Conservation (phyloP, 2,113 vertebrate species). For the Centropristis striata region DNA sequence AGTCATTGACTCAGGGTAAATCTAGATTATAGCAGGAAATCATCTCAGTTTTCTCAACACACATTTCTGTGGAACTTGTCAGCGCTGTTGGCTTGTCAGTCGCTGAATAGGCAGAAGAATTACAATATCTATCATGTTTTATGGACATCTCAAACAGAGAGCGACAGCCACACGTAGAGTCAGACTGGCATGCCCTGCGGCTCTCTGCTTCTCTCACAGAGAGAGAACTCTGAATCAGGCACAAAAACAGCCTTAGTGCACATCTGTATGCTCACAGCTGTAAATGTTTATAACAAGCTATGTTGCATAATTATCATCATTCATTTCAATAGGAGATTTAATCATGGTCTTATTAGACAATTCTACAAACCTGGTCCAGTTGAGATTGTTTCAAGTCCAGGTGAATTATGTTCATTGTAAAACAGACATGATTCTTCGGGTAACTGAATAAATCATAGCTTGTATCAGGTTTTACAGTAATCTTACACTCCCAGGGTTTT, state of each 20-base stretch:
- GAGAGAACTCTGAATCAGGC: conserved; percentile 6
- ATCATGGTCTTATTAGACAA: not conserved
- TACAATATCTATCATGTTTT: conserved; percentile 47
- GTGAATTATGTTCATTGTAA: not conserved
- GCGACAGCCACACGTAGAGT: conserved; percentile 25
- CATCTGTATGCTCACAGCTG: not conserved
- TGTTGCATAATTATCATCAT: not conserved
- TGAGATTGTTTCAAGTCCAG: not conserved
- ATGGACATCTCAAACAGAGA: conserved; percentile 40
- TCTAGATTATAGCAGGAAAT: not conserved
- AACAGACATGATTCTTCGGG: not conserved
- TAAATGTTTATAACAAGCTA: conserved; percentile 1
- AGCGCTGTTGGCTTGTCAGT: conserved; percentile 13
- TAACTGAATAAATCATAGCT: not conserved
- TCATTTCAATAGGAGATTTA: not conserved
- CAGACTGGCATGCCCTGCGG: conserved; percentile 32
- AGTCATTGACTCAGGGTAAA: not conserved
- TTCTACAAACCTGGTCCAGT: not conserved
- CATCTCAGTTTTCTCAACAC: not conserved
- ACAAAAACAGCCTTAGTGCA: conserved; percentile 7
- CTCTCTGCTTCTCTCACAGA: conserved; percentile 16
- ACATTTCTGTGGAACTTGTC: conserved; percentile 29
- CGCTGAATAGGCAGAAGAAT: not conserved
- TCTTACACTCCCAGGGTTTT: not conserved
- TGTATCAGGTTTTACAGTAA: not conserved